These are phyloP conservation scores for Laothoe populi DNA, from an alignment of 2,888 invertebrate genomes.

Conservation along the genomic window DNA sequence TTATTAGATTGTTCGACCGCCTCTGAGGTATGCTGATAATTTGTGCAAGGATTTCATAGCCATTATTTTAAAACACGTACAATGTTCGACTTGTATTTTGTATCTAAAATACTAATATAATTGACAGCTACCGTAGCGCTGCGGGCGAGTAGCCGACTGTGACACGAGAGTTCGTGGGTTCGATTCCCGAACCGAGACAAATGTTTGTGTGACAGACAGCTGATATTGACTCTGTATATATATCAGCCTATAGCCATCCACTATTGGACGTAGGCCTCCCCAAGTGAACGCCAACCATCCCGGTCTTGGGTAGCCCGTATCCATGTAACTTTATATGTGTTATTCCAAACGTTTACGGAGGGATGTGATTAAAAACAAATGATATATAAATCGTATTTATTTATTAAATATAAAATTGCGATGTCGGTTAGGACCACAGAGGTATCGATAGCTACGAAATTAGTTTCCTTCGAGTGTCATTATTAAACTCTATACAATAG, in stretches of 20 bases:
- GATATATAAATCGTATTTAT: slow-evolving; percentile 70
- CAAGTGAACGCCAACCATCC: too few species aligned
- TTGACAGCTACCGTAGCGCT: too few species aligned
- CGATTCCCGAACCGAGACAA: too few species aligned
- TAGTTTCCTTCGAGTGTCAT: slow-evolving; percentile 57
- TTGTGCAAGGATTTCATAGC: slow-evolving; percentile 27
- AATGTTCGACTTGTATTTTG: neutral
- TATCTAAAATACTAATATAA: too few species aligned
- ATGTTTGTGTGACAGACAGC: too few species aligned
- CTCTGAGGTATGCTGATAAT: slow-evolving; percentile 33
- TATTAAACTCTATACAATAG: slow-evolving; percentile 79
- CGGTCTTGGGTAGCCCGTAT: too few species aligned
- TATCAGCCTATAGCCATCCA: too few species aligned
- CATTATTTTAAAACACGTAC: neutral
- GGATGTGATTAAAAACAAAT: slow-evolving; percentile 39
- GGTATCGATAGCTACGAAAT: slow-evolving; percentile 68
- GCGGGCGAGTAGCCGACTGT: too few species aligned
- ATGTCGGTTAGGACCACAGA: slow-evolving; percentile 68
- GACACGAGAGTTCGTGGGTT: too few species aligned
- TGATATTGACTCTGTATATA: too few species aligned
- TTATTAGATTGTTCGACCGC: slow-evolving; percentile 45
- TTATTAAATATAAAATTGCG: slow-evolving; percentile 79
- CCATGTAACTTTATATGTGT: too few species aligned
- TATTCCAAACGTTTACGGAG: slow-evolving; percentile 12
- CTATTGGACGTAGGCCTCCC: too few species aligned